Base-by-base conservation (phyloP, 2,888 invertebrate species). In the Penaeus monodon region DNA sequence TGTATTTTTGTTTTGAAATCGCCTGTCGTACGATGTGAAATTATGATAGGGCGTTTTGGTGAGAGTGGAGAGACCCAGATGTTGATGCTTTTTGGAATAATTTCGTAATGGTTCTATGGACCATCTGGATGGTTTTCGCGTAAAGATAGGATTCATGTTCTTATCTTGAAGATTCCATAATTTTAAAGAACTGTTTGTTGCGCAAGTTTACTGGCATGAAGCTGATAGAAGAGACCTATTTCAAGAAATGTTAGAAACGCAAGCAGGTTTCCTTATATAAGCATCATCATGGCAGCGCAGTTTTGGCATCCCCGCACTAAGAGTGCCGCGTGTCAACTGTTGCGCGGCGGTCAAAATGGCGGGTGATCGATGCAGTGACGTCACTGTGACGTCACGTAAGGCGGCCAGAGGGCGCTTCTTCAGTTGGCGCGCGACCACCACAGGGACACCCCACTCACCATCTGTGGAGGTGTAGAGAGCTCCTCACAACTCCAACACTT, bases 301-400 rank as follows among this genome's bases (percentile, higher is more conserved):
- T 27, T 57, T 20, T 38, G 77, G 77, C 77, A 77, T 57, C 57
- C n/a, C 77, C 77, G 77, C 77, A 77, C 57, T 44, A 27, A 49
- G 66, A 78, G 81, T 12, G 76, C 83, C 63, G 86, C 79, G 63
- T 84, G 87, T 87, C 87, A 87, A 84, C 84, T 87, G 87, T 87
- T 87, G 87, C 84, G 87, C 81, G 74, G 81, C 66, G 84, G 74
- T 49, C 84, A 87, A 87, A 80, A 87, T 87, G 87, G 87, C 87
- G 87, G 83, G 27, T 70, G 87, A 84, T 84, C 84, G 87, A 87
- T 87, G 80, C 68, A 63, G 78, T 86, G 86, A 82, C 86, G 86
- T 81, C 86, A 86, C 68, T 38, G 76, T 76, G 83, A 76, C 83
- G 83, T 84, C 65, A 65, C 64, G 49, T 33, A 29, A 63, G 38